Base-by-base conservation (phyloP, 2,113 vertebrate species). In the Cinclus cinclus region DNA sequence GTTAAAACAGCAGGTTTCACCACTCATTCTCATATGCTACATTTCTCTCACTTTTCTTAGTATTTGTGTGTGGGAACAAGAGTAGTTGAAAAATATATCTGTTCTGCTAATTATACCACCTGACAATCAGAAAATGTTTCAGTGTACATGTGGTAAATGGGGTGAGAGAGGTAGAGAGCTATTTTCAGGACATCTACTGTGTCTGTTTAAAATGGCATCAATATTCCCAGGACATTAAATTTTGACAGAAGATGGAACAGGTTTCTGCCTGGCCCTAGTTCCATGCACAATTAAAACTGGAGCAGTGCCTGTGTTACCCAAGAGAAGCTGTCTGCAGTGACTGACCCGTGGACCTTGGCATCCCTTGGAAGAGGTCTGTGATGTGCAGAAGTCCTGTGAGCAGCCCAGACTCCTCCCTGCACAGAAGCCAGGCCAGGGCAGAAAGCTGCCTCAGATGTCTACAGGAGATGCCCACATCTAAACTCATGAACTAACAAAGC, bases 1-100 rank as follows among this genome's bases (percentile, higher is more conserved):
- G 78, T 94, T 96, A 96, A 96, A 96, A 62, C 52, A 87, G 41
- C n/a, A 89, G 56, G 52, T 94, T 96, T 77, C 71, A 58, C 81
- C 46, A 70, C 30, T 84, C 64, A 20, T 90, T 96, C 86, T 90
- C 27, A 65, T 35, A 44, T 44, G 47, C 41, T 80, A 64, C 17
- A 31, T 87, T 95, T 79, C 74, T 93, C 83, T 90, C 31, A 60
- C 39, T 95, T 87, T 71, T 64, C 70, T 88, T 52, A 58, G 44
- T 79, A 73, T 80, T 76, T 75, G 24, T 79, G 55, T 94, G 82
- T 78, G 83, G 82, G 59, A 87, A 81, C 9, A 69, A 80, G 49
- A 77, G 79, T 15, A 52, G 31, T 0, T 62, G 37, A 76, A 90
- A 82, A 88, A 74, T 37, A 49, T 30, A 41, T 25, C 15, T 44